Percentiles rank a stretch among this genome's conserved stretches.
phyloP scores from a whole-genome alignment of 1,140 invertebrate genomes.

The Triops longicaudatus region DNA sequence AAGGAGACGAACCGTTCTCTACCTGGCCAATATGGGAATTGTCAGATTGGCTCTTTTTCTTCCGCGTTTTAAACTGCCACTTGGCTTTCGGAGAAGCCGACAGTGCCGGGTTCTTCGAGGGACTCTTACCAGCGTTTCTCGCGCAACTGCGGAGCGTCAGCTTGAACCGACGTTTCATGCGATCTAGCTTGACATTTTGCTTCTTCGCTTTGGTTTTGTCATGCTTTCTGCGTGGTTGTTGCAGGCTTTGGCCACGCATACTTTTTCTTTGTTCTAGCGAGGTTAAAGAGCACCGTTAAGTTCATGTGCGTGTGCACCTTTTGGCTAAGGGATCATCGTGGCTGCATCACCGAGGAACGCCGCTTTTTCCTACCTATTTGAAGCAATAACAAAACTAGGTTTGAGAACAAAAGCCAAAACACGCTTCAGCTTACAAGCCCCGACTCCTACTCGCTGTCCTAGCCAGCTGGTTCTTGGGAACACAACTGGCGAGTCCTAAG shows the following conservation, averaged over 20 bases:
- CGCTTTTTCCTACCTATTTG: not conserved
- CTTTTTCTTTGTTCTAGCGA: not conserved
- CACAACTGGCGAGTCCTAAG: not conserved
- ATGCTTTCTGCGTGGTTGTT: not conserved
- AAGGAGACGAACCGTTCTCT: not conserved
- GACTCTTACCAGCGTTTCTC: not conserved
- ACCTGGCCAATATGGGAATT: not conserved
- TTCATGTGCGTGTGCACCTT: not conserved
- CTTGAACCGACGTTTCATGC: not conserved
- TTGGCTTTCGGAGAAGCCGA: not conserved
- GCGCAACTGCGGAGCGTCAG: conserved; percentile 1
- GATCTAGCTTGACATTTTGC: not conserved
- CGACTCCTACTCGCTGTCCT: not conserved
- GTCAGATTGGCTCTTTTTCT: not conserved
- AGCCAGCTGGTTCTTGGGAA: not conserved
- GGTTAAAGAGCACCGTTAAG: not conserved
- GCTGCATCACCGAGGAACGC: not conserved
- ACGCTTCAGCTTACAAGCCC: not conserved
- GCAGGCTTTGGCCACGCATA: not conserved
- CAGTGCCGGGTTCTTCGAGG: not conserved
- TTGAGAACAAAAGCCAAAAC: not conserved
- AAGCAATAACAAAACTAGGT: not conserved
- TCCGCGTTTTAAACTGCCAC: not conserved
- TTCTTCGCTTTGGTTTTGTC: not conserved
- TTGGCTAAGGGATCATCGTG: not conserved